A percentile compares a stretch with the other conserved stretches of the same genome.
These are phyloP conservation scores for Rhinoderma darwinii DNA, from an alignment of 2,113 vertebrate genomes.

Conservation along the genomic window DNA sequence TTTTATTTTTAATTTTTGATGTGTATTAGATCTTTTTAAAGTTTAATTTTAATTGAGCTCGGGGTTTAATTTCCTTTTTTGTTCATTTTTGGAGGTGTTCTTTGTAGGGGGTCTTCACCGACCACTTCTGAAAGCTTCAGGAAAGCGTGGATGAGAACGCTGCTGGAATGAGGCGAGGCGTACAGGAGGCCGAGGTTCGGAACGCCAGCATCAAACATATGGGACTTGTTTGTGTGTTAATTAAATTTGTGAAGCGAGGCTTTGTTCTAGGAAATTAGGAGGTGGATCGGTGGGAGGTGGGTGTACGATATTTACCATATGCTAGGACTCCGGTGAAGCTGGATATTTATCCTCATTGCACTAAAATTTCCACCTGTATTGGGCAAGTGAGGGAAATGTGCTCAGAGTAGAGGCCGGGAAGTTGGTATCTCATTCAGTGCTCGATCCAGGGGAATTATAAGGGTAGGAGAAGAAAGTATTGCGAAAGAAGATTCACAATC, in stretches of 20 bases:
- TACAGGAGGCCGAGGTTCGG: slow-evolving; percentile 15
- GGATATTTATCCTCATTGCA: slow-evolving; percentile 53
- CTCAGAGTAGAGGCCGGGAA: background rate
- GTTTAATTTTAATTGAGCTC: too few relatives aligned
- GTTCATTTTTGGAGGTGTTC: background rate
- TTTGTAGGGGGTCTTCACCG: background rate
- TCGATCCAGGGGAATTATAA: background rate
- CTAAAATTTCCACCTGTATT: slow-evolving; percentile 55
- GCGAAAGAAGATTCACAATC: background rate
- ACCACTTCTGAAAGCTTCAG: background rate
- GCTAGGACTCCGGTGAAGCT: slow-evolving; percentile 55
- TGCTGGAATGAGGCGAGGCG: background rate
- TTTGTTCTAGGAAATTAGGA: slow-evolving; percentile 66
- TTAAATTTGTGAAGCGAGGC: slow-evolving; percentile 72
- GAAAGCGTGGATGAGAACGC: background rate
- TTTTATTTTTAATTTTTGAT: too few relatives aligned
- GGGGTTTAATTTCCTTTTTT: background rate
- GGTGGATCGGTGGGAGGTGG: slow-evolving; percentile 67
- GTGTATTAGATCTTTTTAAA: too few relatives aligned
- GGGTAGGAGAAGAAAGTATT: background rate
- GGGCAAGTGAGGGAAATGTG: slow-evolving; percentile 50
- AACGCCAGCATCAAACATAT: slow-evolving; percentile 69
- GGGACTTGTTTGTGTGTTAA: slow-evolving; percentile 72
- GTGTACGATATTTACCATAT: slow-evolving; percentile 58
- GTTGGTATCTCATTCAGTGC: background rate